phyloP scores from a whole-genome alignment of 2,113 vertebrate species.

The Mirounga angustirostris region DNA sequence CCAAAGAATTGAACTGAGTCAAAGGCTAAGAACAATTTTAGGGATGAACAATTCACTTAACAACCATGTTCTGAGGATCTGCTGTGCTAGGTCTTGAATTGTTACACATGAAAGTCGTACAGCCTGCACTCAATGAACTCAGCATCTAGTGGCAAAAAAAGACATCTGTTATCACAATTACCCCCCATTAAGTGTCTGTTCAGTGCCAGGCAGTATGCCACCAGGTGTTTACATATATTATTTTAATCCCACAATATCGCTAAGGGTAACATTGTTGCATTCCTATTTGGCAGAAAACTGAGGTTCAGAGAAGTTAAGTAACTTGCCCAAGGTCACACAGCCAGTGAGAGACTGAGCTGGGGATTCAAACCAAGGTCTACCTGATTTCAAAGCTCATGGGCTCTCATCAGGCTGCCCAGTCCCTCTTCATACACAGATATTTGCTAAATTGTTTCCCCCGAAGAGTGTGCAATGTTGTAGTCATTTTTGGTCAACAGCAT shows the following conservation, averaged over 20 bases:
- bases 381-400: not conserved
- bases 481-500: not conserved
- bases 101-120: not conserved
- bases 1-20: not conserved
- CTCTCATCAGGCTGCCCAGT: not conserved
- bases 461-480: not conserved
- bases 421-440: not conserved
- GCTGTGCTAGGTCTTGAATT: not conserved
- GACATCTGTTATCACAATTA: not conserved
- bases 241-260: not conserved
- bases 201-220: not conserved
- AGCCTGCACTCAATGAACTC: not conserved
- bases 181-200: not conserved
- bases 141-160: not conserved
- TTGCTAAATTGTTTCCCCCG: not conserved
- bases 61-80: not conserved
- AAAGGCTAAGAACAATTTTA: not conserved
- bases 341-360: not conserved
- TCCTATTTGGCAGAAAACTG: conserved; percentile 17
- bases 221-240: not conserved
- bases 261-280: not conserved
- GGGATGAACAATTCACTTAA: not conserved
- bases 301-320: not conserved
- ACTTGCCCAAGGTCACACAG: not conserved
- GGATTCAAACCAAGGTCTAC: not conserved